Conservation (phyloP, 1,140 invertebrate genomes). For the Drosophila malerkotliana region DNA sequence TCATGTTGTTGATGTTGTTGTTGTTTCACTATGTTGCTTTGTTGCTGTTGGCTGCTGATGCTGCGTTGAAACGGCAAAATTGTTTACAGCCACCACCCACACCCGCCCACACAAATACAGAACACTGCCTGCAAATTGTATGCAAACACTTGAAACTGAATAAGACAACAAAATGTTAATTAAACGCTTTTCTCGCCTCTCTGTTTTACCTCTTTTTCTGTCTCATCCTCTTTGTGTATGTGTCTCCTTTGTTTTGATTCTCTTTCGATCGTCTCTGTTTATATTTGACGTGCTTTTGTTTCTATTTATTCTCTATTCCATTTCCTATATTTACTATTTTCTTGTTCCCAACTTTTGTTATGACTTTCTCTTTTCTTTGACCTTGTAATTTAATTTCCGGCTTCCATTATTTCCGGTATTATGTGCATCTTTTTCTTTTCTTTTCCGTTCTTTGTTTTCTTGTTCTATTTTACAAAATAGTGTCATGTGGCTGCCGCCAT, state of each 20-base stretch:
- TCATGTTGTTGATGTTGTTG: constrained; percentile 54
- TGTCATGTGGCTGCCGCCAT: constrained; percentile 83
- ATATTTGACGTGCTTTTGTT: neutral
- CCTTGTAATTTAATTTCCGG: neutral
- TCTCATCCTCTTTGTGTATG: constrained; percentile 3
- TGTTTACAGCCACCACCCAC: constrained; percentile 43
- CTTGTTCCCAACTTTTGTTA: neutral
- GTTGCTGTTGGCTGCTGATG: constrained; percentile 36
- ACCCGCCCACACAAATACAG: constrained; percentile 24
- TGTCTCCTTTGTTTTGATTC: neutral
- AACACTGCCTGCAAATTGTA: constrained; percentile 75
- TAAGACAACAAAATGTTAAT: constrained; percentile 56
- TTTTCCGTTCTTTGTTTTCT: constrained; percentile 2
- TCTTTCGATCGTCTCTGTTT: constrained; percentile 3
- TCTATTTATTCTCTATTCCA: neutral
- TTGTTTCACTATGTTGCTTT: constrained; percentile 63
- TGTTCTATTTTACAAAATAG: constrained; percentile 33
- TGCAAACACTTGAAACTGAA: constrained; percentile 51
- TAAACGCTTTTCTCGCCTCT: constrained; percentile 27
- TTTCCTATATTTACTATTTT: neutral
- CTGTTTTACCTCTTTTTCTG: constrained; percentile 2
- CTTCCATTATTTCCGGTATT: neutral
- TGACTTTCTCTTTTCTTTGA: neutral
- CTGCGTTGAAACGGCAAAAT: constrained; percentile 58
- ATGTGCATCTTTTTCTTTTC: neutral